phyloP scores from a whole-genome alignment of 2,888 invertebrate genomes.

The Meganola albula region DNA sequence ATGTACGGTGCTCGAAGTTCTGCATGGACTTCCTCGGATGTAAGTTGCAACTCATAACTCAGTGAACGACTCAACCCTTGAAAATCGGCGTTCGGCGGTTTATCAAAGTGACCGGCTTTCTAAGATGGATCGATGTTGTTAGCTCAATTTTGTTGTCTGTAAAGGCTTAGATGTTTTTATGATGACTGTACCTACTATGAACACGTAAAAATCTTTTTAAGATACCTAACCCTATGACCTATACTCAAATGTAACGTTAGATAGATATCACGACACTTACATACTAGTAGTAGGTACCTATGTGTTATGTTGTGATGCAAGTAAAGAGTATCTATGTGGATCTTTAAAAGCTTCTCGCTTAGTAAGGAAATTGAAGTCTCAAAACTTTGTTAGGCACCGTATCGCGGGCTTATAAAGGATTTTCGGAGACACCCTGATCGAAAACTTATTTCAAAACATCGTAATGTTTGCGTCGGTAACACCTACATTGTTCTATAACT shows the following conservation, averaged over 20 bases:
- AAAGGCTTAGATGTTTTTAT: too few relatives aligned
- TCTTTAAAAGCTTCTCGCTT: slow-evolving; percentile 21
- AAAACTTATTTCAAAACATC: slow-evolving; percentile 26
- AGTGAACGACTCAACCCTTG: slow-evolving; percentile 44
- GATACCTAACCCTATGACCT: too few relatives aligned
- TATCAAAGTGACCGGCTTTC: slow-evolving; percentile 63
- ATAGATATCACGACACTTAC: too few relatives aligned
- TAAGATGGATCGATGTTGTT: slow-evolving; percentile 72
- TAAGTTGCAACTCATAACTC: slow-evolving; percentile 35
- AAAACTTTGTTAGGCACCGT: slow-evolving; percentile 26
- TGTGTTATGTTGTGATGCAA: too few relatives aligned
- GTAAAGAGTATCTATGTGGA: slow-evolving; percentile 16
- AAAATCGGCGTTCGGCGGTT: slow-evolving; percentile 60
- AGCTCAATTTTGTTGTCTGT: slow-evolving; percentile 66
- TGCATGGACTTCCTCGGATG: slow-evolving; percentile 36
- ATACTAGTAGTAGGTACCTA: too few relatives aligned
- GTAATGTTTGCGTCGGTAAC: too few relatives aligned
- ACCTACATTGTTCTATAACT: too few relatives aligned
- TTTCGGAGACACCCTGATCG: slow-evolving; percentile 23
- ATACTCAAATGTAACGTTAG: too few relatives aligned
- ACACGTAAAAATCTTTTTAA: too few relatives aligned
- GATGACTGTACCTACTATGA: too few relatives aligned
- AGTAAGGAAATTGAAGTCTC: slow-evolving; percentile 27
- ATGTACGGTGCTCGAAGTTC: slow-evolving; percentile 41
- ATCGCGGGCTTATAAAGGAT: slow-evolving; percentile 26